Conservation (phyloP, 2,888 invertebrate genomes). For the Agrotis clavis region DNA sequence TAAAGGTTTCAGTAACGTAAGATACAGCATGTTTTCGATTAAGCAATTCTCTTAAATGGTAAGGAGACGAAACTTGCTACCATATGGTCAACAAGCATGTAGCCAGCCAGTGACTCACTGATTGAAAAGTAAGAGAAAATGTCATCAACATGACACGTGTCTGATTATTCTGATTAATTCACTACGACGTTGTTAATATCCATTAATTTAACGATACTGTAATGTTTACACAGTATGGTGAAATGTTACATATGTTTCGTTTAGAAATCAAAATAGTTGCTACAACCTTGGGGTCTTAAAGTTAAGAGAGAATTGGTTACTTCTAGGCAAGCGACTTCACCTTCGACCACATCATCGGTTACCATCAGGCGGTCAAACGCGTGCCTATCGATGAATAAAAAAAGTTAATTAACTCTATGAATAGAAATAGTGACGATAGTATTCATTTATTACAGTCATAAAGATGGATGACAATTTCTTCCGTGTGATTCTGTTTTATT, state of each 20-base stretch:
- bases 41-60: slow-evolving; percentile 49
- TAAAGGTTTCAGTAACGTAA: neutral
- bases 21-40: slow-evolving; percentile 30
- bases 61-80: slow-evolving; percentile 41
- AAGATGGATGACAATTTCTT: neutral
- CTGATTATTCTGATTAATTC: slow-evolving; percentile 58
- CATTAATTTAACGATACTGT: slow-evolving; percentile 33
- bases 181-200: slow-evolving; percentile 43
- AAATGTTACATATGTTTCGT: slow-evolving; percentile 38
- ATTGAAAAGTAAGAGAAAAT: slow-evolving; percentile 62
- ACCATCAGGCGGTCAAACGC: no score
- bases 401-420: slow-evolving; percentile 12
- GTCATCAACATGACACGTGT: slow-evolving; percentile 55
- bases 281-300: neutral
- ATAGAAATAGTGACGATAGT: neutral
- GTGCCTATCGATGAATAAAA: slow-evolving; percentile 2
- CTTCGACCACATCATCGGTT: no score
- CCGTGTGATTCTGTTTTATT: neutral
- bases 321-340: no score
- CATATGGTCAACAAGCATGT: slow-evolving; percentile 54
- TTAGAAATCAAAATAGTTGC: slow-evolving; percentile 33
- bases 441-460: slow-evolving; percentile 12
- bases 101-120: slow-evolving; percentile 51
- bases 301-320: no score
- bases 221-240: slow-evolving; percentile 46